phyloP scores from a whole-genome alignment of 2,113 vertebrate species.

The Phyllostomus hastatus region DNA sequence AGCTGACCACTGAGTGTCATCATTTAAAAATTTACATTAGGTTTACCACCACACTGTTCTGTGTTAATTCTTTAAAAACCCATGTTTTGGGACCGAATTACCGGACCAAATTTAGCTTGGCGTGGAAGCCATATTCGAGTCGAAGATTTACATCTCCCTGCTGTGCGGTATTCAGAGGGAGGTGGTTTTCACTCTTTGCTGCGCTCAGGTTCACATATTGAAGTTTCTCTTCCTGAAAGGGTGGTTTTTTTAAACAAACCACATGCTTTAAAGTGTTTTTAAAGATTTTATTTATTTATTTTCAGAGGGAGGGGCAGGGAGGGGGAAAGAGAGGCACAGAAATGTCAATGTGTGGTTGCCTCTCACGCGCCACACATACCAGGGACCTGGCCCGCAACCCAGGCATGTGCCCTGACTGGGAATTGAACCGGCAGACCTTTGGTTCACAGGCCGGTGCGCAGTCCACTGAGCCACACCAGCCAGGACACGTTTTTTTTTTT shows the following conservation, averaged over 20 bases:
- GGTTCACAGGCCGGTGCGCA: too few species aligned
- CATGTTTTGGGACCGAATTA: neutral
- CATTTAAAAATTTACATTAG: neutral
- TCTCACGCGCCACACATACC: too few species aligned
- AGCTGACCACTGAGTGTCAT: neutral
- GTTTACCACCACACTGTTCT: neutral
- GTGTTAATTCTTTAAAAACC: neutral
- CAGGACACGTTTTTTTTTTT: slow-evolving; percentile 30
- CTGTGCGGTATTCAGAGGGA: slow-evolving; percentile 32
- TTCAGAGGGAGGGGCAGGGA: too few species aligned
- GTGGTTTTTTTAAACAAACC: slow-evolving; percentile 69
- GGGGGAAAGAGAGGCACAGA: too few species aligned
- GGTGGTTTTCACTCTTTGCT: slow-evolving; percentile 53
- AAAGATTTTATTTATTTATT: too few species aligned
- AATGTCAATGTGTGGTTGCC: too few species aligned
- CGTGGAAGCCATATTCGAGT: slow-evolving; percentile 6
- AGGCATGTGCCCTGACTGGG: too few species aligned
- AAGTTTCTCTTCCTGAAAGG: slow-evolving; percentile 73
- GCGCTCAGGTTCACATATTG: slow-evolving; percentile 39
- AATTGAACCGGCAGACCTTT: too few species aligned
- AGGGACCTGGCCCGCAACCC: too few species aligned
- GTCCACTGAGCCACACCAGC: too few species aligned
- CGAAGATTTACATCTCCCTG: neutral
- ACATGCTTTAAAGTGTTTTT: neutral
- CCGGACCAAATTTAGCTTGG: neutral